These are phyloP conservation scores for Aphelenchoides bicaudatus DNA, from an alignment of 2,888 invertebrate genomes.

Conservation along the genomic window DNA sequence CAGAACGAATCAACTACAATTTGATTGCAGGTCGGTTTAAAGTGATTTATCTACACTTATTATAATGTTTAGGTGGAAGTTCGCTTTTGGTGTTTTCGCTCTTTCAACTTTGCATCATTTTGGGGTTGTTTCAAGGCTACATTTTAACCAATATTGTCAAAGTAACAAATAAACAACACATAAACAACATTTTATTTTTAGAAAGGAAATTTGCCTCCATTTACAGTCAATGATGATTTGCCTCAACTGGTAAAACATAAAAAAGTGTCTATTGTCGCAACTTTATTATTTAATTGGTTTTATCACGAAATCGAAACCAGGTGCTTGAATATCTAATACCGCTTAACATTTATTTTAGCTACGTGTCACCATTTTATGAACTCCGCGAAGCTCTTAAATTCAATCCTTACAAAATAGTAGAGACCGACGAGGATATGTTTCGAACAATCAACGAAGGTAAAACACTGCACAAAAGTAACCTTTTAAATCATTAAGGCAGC, in stretches of 20 bases:
- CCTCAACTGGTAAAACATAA: background rate
- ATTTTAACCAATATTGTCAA: background rate
- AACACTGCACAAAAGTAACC: too few species aligned
- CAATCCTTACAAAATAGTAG: background rate
- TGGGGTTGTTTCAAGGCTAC: slow-evolving; percentile 8
- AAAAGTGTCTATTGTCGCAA: background rate
- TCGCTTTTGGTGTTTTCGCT: background rate
- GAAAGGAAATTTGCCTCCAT: background rate
- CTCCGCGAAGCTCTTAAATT: background rate
- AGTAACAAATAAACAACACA: background rate
- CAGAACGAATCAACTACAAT: slow-evolving; percentile 2
- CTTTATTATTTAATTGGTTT: background rate
- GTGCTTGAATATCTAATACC: background rate
- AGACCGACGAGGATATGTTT: background rate
- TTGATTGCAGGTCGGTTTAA: slow-evolving; percentile 1
- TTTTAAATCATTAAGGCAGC: too few species aligned
- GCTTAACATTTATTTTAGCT: background rate
- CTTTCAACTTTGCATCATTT: background rate
- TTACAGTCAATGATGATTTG: background rate
- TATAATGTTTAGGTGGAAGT: background rate
- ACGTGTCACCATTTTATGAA: background rate
- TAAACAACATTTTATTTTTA: background rate
- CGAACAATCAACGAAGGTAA: background rate
- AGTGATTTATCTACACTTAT: background rate
- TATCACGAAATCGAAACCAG: background rate